A percentile compares a stretch with the other conserved stretches of the same genome.
Evolutionary conservation across 2,888 invertebrate species (phyloP).

Genomic region (Nudaria mundana): DNA sequence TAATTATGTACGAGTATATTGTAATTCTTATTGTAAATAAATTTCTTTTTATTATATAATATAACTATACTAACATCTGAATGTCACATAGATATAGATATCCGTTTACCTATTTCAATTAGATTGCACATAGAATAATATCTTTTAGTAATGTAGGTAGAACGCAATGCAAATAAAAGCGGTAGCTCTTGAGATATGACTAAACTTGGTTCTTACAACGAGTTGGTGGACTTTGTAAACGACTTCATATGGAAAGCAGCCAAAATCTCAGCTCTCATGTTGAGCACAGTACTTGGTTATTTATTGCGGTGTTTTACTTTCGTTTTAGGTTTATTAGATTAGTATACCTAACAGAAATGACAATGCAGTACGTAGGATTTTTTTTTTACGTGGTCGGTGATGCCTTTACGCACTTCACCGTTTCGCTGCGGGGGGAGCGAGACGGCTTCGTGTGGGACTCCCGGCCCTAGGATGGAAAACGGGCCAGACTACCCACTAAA

Average conservation of each 20-base stretch:
- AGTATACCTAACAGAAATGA: neutral
- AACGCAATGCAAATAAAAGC: neutral
- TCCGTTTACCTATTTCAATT: neutral
- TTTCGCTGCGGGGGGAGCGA: too few relatives aligned
- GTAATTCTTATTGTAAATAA: too few relatives aligned
- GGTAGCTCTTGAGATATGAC: constrained; percentile 1
- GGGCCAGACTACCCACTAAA: too few relatives aligned
- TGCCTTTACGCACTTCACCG: too few relatives aligned
- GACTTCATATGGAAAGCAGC: constrained; percentile 2
- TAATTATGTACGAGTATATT: too few relatives aligned
- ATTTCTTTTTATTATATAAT: too few relatives aligned
- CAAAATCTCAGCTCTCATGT: constrained; percentile 3
- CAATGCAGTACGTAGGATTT: neutral
- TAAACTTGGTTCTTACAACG: neutral
- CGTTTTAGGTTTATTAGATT: neutral
- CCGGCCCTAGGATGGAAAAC: too few relatives aligned
- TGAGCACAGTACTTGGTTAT: neutral
- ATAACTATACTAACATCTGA: too few relatives aligned
- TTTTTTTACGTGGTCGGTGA: too few relatives aligned
- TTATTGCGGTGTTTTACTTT: neutral
- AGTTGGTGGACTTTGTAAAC: neutral
- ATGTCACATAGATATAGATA: too few relatives aligned
- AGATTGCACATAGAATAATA: neutral
- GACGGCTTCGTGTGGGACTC: too few relatives aligned
- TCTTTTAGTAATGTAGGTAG: neutral